A percentile compares a stretch with the other conserved stretches of the same genome.
Evolutionary conservation across 2,113 vertebrate genomes (phyloP).

Genomic region (Pterophyllum scalare): DNA sequence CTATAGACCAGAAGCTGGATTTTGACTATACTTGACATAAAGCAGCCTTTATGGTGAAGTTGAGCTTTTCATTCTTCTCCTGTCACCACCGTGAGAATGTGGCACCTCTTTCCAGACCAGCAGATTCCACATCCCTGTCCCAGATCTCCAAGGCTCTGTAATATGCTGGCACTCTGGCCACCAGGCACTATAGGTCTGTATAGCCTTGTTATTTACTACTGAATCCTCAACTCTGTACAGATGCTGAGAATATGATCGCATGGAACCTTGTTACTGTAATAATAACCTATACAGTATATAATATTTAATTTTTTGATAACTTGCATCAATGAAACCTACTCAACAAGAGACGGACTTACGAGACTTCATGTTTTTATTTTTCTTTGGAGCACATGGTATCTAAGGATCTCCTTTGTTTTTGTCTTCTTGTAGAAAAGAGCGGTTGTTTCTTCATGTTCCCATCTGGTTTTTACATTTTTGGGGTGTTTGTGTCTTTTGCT

Average conservation of each 20-base stretch:
- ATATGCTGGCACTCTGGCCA: constrained; percentile 67
- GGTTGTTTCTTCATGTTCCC: constrained; percentile 71
- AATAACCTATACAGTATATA: constrained; percentile 91
- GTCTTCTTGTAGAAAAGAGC: constrained; percentile 69
- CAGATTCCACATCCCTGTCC: constrained; percentile 47
- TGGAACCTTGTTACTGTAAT: constrained; percentile 90
- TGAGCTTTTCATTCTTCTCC: neutral
- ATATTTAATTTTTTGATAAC: constrained; percentile 84
- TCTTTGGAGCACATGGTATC: constrained; percentile 71
- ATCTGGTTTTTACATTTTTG: constrained; percentile 81
- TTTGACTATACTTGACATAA: neutral
- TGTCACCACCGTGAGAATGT: neutral
- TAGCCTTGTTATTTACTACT: constrained; percentile 90
- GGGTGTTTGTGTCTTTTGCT: constrained; percentile 81
- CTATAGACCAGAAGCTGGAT: neutral
- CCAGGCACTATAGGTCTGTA: constrained; percentile 83
- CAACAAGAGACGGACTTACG: constrained; percentile 60
- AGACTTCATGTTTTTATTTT: constrained; percentile 55
- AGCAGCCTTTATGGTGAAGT: neutral
- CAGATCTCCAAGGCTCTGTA: constrained; percentile 54
- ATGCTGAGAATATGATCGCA: constrained; percentile 84
- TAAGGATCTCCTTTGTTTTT: constrained; percentile 58
- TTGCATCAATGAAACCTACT: constrained; percentile 66
- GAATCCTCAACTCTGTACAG: constrained; percentile 88
- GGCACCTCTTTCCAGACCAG: constrained; percentile 38